Conservation (phyloP, 2,797 vertebrate species). For the Champsocephalus esox region DNA sequence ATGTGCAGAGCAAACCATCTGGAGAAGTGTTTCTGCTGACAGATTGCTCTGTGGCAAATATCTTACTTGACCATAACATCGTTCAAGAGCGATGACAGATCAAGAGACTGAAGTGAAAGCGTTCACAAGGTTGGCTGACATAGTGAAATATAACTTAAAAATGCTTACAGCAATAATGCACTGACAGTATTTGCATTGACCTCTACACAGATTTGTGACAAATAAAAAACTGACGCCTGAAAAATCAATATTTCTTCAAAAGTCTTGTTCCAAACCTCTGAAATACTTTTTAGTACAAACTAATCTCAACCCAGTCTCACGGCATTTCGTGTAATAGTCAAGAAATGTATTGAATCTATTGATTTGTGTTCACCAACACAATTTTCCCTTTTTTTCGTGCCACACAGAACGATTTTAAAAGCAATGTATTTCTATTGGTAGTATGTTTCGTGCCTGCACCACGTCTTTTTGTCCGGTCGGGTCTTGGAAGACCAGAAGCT, state of each 20-base stretch:
- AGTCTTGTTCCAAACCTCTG: not conserved
- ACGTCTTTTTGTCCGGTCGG: no score
- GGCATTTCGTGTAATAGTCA: no score
- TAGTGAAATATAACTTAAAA: not conserved
- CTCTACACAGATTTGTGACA: not conserved
- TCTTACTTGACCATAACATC: constrained; percentile 39
- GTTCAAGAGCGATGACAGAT: constrained; percentile 44
- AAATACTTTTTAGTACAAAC: not conserved
- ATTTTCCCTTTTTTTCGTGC: no score
- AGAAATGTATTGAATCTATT: no score
- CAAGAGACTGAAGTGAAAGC: constrained; percentile 7
- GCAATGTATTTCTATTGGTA: no score
- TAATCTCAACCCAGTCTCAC: no score
- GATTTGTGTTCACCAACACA: no score
- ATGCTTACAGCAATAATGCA: not conserved
- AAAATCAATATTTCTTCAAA: not conserved
- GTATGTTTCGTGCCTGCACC: no score
- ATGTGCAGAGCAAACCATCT: constrained; percentile 67
- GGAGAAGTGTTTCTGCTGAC: constrained; percentile 71
- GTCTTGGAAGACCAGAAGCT: no score
- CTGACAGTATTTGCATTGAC: not conserved
- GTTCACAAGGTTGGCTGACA: constrained; percentile 3
- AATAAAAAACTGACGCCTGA: not conserved
- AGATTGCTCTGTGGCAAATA: constrained; percentile 49
- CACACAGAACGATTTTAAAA: no score